These are phyloP conservation scores for Drosophila serrata DNA, from an alignment of 1,140 invertebrate genomes.

Conservation along the genomic window DNA sequence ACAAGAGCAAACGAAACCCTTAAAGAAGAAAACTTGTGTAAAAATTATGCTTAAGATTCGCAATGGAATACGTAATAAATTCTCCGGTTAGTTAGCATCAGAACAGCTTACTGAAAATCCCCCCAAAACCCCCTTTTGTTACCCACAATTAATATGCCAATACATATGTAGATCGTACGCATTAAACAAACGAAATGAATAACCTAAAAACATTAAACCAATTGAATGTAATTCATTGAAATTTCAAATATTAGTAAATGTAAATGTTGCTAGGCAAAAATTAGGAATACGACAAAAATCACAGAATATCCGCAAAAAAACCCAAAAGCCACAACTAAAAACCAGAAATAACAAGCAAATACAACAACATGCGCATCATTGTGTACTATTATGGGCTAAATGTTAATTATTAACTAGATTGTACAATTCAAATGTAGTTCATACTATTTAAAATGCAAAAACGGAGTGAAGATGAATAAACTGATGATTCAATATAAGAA, in stretches of 20 bases:
- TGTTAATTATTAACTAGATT: constrained; percentile 82
- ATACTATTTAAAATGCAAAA: constrained; percentile 80
- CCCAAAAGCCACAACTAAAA: constrained; percentile 22
- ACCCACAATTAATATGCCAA: constrained; percentile 21
- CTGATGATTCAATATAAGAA: constrained; percentile 56
- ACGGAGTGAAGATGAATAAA: constrained; percentile 66
- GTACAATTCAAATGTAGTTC: constrained; percentile 82
- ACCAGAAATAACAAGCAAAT: constrained; percentile 36
- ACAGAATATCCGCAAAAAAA: constrained; percentile 25
- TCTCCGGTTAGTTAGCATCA: constrained; percentile 56
- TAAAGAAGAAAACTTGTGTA: constrained; percentile 55
- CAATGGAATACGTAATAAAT: constrained; percentile 71
- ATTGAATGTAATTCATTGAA: constrained; percentile 77
- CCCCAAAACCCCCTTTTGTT: constrained; percentile 49
- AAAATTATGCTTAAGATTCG: constrained; percentile 56
- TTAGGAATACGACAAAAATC: constrained; percentile 25
- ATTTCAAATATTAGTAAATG: constrained; percentile 67
- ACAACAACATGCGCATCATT: constrained; percentile 58
- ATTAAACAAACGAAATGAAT: constrained; percentile 4
- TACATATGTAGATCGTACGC: constrained; percentile 43
- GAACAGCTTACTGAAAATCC: constrained; percentile 12
- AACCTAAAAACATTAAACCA: constrained; percentile 35
- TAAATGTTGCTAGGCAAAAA: constrained; percentile 79
- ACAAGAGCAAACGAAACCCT: constrained; percentile 52
- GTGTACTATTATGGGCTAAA: constrained; percentile 82